A percentile compares a stretch with the other conserved stretches of the same genome.
Conservation (phyloP, 2,113 vertebrate species). For the Todiramphus chloris region DNA sequence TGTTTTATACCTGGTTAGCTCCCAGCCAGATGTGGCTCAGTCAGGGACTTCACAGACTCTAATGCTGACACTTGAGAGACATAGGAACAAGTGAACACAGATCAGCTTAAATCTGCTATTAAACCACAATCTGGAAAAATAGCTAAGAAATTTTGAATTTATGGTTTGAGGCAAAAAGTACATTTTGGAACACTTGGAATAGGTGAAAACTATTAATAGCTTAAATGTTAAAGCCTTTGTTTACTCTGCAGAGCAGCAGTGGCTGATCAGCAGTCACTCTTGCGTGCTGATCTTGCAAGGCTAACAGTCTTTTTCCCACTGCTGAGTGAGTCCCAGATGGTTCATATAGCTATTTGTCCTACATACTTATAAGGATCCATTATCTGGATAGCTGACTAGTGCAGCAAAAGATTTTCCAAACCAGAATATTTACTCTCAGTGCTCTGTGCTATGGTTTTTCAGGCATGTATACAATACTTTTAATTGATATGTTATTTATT, state of each 20-base stretch:
- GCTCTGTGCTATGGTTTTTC: not conserved
- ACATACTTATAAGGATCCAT: conserved; percentile 33
- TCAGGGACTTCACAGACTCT: not conserved
- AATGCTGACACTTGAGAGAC: not conserved
- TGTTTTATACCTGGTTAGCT: not conserved
- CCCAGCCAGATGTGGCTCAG: not conserved
- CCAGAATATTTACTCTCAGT: not conserved
- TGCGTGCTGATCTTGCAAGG: conserved; percentile 6
- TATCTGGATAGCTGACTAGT: conserved; percentile 7
- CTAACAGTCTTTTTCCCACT: not conserved
- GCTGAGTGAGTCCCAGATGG: conserved; percentile 51
- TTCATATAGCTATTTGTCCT: conserved; percentile 45
- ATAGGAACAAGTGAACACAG: not conserved
- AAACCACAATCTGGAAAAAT: not conserved
- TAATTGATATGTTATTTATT: not conserved
- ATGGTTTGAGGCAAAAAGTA: not conserved
- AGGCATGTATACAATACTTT: not conserved
- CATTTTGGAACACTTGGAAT: not conserved
- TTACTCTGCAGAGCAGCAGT: not conserved
- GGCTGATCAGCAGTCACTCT: conserved; percentile 27
- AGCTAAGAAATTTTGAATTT: not conserved
- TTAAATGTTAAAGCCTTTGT: not conserved
- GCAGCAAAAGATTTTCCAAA: conserved; percentile 10
- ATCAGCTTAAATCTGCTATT: not conserved
- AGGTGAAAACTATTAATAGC: not conserved